These are phyloP conservation scores for Eledona agricola DNA, from an alignment of 2,888 invertebrate genomes.

Conservation along the genomic window DNA sequence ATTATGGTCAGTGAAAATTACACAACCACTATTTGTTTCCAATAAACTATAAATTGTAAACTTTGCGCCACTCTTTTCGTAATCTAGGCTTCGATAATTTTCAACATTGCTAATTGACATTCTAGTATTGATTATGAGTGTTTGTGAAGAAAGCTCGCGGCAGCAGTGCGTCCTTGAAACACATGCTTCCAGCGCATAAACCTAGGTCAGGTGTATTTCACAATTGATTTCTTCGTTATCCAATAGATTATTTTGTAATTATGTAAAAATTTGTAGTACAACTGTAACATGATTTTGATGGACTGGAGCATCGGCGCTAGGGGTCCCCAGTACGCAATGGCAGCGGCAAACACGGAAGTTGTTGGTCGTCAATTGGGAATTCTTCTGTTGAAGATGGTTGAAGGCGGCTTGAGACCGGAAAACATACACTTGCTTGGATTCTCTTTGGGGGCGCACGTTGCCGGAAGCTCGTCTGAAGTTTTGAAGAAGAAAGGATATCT, in stretches of 20 bases:
- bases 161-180: too few species aligned
- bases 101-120: too few species aligned
- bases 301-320: slow-evolving; percentile 69
- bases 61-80: too few species aligned
- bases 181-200: background rate
- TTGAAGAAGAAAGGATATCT: slow-evolving; percentile 62
- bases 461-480: slow-evolving; percentile 68
- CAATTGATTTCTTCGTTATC: slow-evolving; percentile 1
- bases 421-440: slow-evolving; percentile 68
- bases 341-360: slow-evolving; percentile 70
- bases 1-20: too few species aligned
- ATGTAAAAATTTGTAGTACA: slow-evolving; percentile 59
- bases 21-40: too few species aligned
- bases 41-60: too few species aligned
- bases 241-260: slow-evolving; percentile 3
- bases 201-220: slow-evolving; percentile 14
- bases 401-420: slow-evolving; percentile 61
- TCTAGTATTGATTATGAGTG: too few species aligned
- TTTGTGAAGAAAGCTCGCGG: too few species aligned
- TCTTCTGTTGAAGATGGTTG: slow-evolving; percentile 63
- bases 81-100: too few species aligned
- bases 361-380: slow-evolving; percentile 68
- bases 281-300: slow-evolving; percentile 65
- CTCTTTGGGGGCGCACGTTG: slow-evolving; percentile 70
- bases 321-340: slow-evolving; percentile 66